phyloP scores from a whole-genome alignment of 2,888 invertebrate genomes.

The Drosophila engyochracea region DNA sequence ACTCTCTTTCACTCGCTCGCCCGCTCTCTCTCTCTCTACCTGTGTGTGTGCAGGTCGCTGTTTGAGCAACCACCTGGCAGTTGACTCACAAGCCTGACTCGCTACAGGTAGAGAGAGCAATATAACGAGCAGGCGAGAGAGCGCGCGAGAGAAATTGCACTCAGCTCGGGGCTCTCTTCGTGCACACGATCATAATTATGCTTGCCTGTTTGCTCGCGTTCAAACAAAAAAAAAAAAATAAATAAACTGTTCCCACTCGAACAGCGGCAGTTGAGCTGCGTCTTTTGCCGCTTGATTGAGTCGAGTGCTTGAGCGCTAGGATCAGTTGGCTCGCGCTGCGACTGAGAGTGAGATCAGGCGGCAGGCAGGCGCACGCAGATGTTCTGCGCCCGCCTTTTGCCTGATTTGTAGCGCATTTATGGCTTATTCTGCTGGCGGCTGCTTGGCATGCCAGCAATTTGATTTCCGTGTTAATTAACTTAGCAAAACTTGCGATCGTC shows the following conservation, averaged over 20 bases:
- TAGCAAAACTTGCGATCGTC: conserved; percentile 69
- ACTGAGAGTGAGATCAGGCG: conserved; percentile 1
- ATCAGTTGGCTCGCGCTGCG: conserved; percentile 28
- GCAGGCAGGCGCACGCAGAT: conserved; percentile 24
- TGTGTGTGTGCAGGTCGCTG: conserved; percentile 19
- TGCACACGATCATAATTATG: conserved; percentile 4
- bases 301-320: conserved; percentile 15
- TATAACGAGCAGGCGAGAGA: background rate
- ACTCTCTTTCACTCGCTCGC: conserved; percentile 16
- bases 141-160: conserved; percentile 6
- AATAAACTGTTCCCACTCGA: conserved; percentile 27
- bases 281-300: conserved; percentile 15
- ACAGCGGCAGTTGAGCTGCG: conserved; percentile 3
- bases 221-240: no score
- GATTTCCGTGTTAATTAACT: conserved; percentile 82
- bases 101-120: conserved; percentile 35
- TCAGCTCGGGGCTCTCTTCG: conserved; percentile 8
- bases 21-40: conserved; percentile 25
- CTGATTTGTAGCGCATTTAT: conserved; percentile 22
- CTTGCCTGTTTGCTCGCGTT: conserved; percentile 16
- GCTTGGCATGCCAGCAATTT: conserved; percentile 75
- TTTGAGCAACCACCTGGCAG: conserved; percentile 41
- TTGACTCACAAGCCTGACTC: conserved; percentile 22
- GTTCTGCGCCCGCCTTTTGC: conserved; percentile 21
- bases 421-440: conserved; percentile 18